Percentiles rank a stretch among this genome's conserved stretches.
Evolutionary conservation across 2,797 vertebrate genomes (phyloP).

Genomic region (Trematomus bernacchii): DNA sequence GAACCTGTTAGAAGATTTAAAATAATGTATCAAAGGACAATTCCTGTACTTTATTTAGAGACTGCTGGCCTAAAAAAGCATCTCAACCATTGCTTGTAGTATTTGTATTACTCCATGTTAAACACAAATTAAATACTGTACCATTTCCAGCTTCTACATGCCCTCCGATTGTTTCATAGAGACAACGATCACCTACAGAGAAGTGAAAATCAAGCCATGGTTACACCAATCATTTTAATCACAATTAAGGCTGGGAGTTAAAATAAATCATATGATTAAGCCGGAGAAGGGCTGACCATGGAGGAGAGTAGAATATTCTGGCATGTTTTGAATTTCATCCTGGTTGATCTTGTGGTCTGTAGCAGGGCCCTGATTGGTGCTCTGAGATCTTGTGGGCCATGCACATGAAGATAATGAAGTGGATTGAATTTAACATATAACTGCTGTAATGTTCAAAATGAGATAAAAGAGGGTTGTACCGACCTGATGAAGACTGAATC

Average conservation of each 20-base stretch:
- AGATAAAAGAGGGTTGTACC: background rate
- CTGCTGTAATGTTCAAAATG: background rate
- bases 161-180: background rate
- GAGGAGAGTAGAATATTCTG: too few species aligned
- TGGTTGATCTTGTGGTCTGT: slow-evolving; percentile 11
- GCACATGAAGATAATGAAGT: background rate
- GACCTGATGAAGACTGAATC: slow-evolving; percentile 25
- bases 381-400: background rate
- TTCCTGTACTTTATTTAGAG: too few species aligned
- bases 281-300: too few species aligned
- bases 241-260: background rate
- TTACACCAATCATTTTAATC: background rate
- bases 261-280: background rate
- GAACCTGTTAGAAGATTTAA: too few species aligned
- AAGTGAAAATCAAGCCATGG: background rate
- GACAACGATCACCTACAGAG: background rate
- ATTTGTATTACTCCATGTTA: background rate
- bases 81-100: background rate
- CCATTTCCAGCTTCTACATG: fast-evolving
- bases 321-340: background rate
- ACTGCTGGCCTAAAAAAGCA: too few species aligned
- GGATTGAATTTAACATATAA: background rate
- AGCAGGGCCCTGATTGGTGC: slow-evolving; percentile 11
- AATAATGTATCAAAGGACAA: too few species aligned
- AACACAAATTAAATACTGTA: background rate